Conservation (phyloP, 2,888 invertebrate species). For the Drosophila sordidapex region DNA sequence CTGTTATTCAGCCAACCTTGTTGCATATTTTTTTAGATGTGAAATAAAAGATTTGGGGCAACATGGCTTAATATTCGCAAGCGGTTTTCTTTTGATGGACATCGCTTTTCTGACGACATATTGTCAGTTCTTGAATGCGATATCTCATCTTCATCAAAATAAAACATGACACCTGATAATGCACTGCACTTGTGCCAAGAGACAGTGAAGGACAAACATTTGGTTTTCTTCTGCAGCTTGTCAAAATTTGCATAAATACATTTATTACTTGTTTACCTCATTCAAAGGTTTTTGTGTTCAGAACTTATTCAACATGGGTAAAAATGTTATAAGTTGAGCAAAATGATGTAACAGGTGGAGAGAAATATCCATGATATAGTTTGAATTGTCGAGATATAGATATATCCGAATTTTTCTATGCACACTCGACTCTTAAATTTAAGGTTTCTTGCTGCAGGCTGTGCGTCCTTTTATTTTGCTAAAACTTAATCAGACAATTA, state of each 20-base stretch:
- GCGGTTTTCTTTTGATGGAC: not conserved
- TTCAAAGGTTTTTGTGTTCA: not conserved
- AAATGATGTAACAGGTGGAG: too few species aligned
- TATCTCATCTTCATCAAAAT: not conserved
- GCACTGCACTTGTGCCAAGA: not conserved
- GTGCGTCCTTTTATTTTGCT: too few species aligned
- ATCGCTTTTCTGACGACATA: not conserved
- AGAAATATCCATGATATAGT: too few species aligned
- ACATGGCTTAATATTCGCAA: not conserved
- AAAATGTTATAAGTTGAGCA: too few species aligned
- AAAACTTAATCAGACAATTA: too few species aligned
- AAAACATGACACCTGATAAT: not conserved
- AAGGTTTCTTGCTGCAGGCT: too few species aligned
- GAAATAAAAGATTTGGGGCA: not conserved
- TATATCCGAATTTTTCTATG: too few species aligned
- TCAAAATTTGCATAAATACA: not conserved
- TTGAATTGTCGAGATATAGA: too few species aligned
- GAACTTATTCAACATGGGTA: not conserved
- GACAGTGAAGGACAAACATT: not conserved
- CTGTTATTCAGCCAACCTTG: not conserved
- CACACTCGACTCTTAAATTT: too few species aligned
- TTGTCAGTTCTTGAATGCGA: slow-evolving; percentile 7
- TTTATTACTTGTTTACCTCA: not conserved
- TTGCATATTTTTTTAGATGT: not conserved
- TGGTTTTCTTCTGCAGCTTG: not conserved